A percentile compares a stretch with the other conserved stretches of the same genome.
phyloP scores from a whole-genome alignment of 2,113 vertebrate species.

The Rhinoptilus africanus region DNA sequence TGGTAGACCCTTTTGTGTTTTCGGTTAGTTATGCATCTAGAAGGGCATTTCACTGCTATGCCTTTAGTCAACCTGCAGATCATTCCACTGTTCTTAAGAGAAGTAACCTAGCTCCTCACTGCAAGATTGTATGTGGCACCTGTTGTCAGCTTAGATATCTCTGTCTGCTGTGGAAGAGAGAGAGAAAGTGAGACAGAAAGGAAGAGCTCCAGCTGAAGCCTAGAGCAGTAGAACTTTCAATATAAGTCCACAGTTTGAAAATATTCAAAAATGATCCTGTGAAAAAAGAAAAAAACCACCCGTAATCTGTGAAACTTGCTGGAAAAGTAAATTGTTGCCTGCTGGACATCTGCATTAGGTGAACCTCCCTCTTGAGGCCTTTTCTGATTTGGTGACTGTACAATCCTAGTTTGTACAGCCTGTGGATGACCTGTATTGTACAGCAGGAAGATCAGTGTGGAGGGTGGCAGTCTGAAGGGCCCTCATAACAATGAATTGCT shows the following conservation, averaged over 20 bases:
- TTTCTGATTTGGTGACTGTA: neutral
- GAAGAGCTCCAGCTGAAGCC: neutral
- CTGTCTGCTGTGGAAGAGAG: neutral
- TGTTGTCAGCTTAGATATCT: neutral
- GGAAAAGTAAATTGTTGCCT: neutral
- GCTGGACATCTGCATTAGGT: neutral
- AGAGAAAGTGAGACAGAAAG: neutral
- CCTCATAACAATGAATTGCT: neutral
- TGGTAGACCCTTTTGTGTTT: neutral
- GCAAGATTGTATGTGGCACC: neutral
- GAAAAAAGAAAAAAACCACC: neutral
- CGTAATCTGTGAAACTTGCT: neutral
- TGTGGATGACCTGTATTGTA: neutral
- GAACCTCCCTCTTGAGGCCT: neutral
- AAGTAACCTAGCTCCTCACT: neutral
- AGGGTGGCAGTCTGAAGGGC: neutral
- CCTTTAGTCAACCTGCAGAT: neutral
- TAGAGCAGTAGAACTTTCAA: neutral
- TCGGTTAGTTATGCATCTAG: neutral
- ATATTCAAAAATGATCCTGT: neutral
- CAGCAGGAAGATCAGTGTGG: neutral
- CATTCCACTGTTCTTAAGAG: neutral
- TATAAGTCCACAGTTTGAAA: neutral
- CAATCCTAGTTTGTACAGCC: neutral
- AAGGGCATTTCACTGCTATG: neutral